A percentile compares a stretch with the other conserved stretches of the same genome.
These are phyloP conservation scores for Mechanitis mazaeus DNA, from an alignment of 2,888 invertebrate species.

Conservation along the genomic window DNA sequence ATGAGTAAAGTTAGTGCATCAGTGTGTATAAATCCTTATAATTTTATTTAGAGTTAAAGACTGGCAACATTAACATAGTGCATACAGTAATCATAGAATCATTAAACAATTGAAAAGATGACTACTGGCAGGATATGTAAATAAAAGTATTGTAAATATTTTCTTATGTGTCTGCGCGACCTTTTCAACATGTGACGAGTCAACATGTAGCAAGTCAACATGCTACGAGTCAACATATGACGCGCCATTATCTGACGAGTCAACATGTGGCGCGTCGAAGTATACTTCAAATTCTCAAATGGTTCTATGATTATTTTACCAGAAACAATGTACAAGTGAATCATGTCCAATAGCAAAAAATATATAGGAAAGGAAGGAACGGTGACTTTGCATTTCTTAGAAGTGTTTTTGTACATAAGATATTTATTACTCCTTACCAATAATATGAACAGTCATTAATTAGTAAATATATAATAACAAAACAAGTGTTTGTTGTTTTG, in stretches of 20 bases:
- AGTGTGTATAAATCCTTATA: slow-evolving; percentile 5
- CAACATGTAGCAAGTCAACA: too few species aligned
- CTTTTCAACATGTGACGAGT: too few species aligned
- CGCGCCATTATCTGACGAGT: too few species aligned
- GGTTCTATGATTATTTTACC: too few species aligned
- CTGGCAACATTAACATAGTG: slow-evolving; percentile 17
- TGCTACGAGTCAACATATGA: too few species aligned
- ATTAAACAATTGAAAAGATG: too few species aligned
- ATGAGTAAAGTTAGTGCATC: slow-evolving; percentile 9
- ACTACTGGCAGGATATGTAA: slow-evolving; percentile 11
- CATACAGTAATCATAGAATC: slow-evolving; percentile 3
- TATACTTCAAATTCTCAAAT: too few species aligned
- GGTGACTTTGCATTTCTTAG: neutral
- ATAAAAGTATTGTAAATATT: slow-evolving; percentile 4
- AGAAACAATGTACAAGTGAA: neutral
- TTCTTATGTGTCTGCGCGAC: too few species aligned
- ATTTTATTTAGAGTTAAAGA: slow-evolving; percentile 12
- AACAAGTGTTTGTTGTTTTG: slow-evolving; percentile 12
- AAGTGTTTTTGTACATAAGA: slow-evolving; percentile 25
- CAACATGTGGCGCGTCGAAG: too few species aligned
- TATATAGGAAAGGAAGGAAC: neutral
- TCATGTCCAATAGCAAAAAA: slow-evolving; percentile 5
- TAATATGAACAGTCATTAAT: slow-evolving; percentile 26
- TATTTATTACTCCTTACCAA: slow-evolving; percentile 26
- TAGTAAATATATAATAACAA: slow-evolving; percentile 11